Evolutionary conservation across 1,140 invertebrate genomes (phyloP), one percentile per base, ranked within the genome.

Genomic region (Dendrolimus kikuchii): DNA sequence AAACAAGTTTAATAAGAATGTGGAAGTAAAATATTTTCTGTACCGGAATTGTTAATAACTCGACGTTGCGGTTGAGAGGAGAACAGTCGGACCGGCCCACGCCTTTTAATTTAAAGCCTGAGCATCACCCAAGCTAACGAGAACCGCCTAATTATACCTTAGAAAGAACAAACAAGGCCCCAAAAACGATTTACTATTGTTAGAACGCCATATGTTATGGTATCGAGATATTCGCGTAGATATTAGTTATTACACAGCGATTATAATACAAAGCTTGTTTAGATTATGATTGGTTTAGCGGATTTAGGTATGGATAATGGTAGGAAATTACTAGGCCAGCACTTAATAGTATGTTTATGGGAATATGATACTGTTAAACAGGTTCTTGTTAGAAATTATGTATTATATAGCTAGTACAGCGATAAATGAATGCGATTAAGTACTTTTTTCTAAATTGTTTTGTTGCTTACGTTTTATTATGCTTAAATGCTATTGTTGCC

Each of bases 21-120:
- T 83, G 82, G 82, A 84, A 86, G 82, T 82, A 75, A 78, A 82
- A 83, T 81, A 81, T 81, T 78, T 85, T 82, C 70, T 71, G 68
- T 77, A 78, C 77, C 77, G 79, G 81, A 86, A 80, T 86, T 70
- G 81, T 84, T 82, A 83, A 80, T 81, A 80, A 80, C 81, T 72
- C 76, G 72, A 71, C 62, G 70, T 68, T 74, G 74, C 68, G 81
- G 80, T 82, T 52, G 68, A 64, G 61, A 57, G 64, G 53, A 59
- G 55, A 43, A 53, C 54, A 59, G 61, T 65, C 64, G 68, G 64
- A 55, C 74, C 62, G 64, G 63, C 69, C 66, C 77, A 81, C 77
- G 76, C 71, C 77, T 77, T 81, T 84, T 86, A 86, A 86, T 84
- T 81, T 84, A 64, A 82, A 77, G 74, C 68, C 72, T 77, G 79